Conservation (phyloP, 35 echinoderm and acorn worm genomes). For the Eucidaris tribuloides region DNA sequence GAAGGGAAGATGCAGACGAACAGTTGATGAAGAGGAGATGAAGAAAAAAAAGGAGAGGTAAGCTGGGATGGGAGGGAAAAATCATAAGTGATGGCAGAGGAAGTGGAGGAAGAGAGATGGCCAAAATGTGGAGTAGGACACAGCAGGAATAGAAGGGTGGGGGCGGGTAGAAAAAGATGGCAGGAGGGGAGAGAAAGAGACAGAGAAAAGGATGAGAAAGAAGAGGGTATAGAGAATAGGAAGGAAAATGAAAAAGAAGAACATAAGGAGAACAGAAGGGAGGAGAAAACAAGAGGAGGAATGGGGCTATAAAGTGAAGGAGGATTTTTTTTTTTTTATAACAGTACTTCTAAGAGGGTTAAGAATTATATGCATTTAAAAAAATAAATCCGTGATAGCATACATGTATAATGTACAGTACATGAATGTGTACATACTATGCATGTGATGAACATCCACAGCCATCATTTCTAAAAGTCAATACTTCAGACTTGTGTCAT, state of each 20-base stretch:
- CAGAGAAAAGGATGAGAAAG: too few relatives aligned
- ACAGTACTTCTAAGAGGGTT: too few relatives aligned
- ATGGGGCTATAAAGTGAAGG: neutral
- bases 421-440: too few relatives aligned
- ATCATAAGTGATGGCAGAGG: neutral
- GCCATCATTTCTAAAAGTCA: too few relatives aligned
- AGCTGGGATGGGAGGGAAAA: neutral
- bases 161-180: neutral
- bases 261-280: neutral
- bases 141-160: neutral
- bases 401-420: too few relatives aligned
- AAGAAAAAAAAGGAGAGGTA: neutral
- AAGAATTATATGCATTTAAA: too few relatives aligned
- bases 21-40: neutral
- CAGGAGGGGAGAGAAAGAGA: neutral
- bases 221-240: neutral
- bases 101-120: neutral
- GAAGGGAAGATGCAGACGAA: neutral
- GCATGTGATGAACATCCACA: too few relatives aligned
- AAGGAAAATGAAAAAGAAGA: neutral
- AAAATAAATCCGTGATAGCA: too few relatives aligned
- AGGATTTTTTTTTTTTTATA: too few relatives aligned
- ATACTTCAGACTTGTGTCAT: too few relatives aligned
- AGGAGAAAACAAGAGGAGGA: neutral
- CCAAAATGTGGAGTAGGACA: neutral